Conservation (phyloP, 2,113 vertebrate species). For the Castor canadensis region DNA sequence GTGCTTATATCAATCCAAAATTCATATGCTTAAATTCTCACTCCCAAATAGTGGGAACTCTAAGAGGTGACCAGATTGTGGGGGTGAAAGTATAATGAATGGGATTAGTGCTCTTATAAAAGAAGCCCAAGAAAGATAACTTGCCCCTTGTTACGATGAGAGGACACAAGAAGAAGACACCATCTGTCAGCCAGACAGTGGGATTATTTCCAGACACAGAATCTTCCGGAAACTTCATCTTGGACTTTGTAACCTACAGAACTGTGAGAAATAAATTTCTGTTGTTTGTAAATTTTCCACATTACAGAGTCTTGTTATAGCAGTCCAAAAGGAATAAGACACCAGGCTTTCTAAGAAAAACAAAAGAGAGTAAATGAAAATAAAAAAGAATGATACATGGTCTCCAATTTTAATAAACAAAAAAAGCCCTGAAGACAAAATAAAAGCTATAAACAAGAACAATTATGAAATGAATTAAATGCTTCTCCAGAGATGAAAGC, state of each 20-base stretch:
- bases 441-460: background rate
- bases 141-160: background rate
- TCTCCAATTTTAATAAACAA: constrained; percentile 9
- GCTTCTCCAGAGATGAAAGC: background rate
- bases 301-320: too few relatives aligned
- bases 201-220: background rate
- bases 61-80: background rate
- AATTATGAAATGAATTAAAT: background rate
- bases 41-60: background rate
- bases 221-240: background rate
- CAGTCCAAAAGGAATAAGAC: too few relatives aligned
- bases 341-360: background rate
- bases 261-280: too few relatives aligned
- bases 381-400: background rate
- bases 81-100: background rate
- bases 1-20: background rate
- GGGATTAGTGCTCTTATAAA: background rate
- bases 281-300: too few relatives aligned
- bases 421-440: background rate
- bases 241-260: too few relatives aligned
- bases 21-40: background rate
- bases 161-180: background rate
- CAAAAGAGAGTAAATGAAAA: background rate
- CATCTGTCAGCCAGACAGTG: background rate
- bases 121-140: background rate